phyloP scores from a whole-genome alignment of 2,888 invertebrate genomes.

The Stenodema calcarata region DNA sequence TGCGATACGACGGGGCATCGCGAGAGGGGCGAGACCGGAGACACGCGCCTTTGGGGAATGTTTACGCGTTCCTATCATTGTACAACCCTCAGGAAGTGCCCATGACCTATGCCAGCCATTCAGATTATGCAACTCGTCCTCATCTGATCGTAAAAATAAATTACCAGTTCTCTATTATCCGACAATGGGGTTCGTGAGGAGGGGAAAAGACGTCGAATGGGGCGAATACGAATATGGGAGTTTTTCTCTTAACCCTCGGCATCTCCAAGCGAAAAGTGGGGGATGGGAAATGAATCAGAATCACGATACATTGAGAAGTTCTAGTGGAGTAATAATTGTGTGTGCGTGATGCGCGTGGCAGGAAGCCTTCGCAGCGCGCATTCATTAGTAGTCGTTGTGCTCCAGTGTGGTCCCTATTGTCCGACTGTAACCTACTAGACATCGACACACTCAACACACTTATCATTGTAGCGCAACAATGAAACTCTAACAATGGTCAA shows the following conservation, averaged over 20 bases:
- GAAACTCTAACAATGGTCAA: background rate
- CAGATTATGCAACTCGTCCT: conserved; percentile 30
- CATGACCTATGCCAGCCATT: conserved; percentile 39
- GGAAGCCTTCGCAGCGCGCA: conserved; percentile 33
- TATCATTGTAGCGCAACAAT: background rate
- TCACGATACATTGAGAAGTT: background rate
- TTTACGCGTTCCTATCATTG: background rate
- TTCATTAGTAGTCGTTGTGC: conserved; percentile 41
- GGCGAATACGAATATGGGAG: background rate
- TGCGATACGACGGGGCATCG: background rate
- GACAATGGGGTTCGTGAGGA: no score
- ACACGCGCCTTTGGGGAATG: conserved; percentile 27
- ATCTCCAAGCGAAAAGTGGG: background rate
- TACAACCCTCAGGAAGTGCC: conserved; percentile 34
- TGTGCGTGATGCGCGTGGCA: conserved; percentile 22
- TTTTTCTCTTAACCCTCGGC: background rate
- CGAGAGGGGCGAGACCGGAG: background rate
- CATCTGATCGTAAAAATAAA: conserved; percentile 45
- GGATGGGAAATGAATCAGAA: conserved; percentile 4
- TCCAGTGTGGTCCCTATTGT: background rate
- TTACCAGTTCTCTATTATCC: conserved; percentile 20
- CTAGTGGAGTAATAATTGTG: background rate
- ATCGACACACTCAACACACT: background rate
- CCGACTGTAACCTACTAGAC: background rate
- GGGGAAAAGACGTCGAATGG: background rate